Evolutionary conservation across 2,888 invertebrate genomes (phyloP).

Genomic region (Hyppa rectilinea): DNA sequence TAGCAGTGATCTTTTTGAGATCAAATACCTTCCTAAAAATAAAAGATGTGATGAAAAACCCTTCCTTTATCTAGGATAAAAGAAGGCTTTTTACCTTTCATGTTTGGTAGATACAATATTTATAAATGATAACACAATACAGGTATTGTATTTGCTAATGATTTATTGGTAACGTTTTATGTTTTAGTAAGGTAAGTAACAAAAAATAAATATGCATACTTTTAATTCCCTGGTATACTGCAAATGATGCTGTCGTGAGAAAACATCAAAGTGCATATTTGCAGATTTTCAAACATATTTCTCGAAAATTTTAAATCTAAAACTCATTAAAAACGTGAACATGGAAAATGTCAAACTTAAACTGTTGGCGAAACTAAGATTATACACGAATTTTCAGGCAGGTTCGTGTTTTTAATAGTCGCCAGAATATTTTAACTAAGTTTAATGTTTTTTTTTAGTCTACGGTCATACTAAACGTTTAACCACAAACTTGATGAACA

Average conservation of each 20-base stretch:
- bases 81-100: too few species aligned
- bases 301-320: background rate
- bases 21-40: background rate
- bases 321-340: constrained; percentile 1
- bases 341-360: background rate
- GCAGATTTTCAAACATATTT: background rate
- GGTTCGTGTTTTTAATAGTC: background rate
- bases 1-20: too few species aligned
- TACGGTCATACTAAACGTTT: background rate
- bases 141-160: background rate
- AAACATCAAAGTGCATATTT: background rate
- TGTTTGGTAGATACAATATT: background rate
- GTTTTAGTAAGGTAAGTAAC: background rate
- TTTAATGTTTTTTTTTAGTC: background rate
- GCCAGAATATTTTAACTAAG: too few species aligned
- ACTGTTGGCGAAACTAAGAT: background rate
- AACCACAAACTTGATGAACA: background rate
- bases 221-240: background rate
- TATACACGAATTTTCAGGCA: background rate
- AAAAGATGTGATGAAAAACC: background rate
- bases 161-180: background rate
- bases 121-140: too few species aligned
- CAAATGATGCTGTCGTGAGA: background rate
- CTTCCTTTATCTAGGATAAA: background rate
- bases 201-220: background rate